These are phyloP conservation scores for Drosophila meridiana DNA, from an alignment of 2,888 invertebrate genomes.

Conservation along the genomic window DNA sequence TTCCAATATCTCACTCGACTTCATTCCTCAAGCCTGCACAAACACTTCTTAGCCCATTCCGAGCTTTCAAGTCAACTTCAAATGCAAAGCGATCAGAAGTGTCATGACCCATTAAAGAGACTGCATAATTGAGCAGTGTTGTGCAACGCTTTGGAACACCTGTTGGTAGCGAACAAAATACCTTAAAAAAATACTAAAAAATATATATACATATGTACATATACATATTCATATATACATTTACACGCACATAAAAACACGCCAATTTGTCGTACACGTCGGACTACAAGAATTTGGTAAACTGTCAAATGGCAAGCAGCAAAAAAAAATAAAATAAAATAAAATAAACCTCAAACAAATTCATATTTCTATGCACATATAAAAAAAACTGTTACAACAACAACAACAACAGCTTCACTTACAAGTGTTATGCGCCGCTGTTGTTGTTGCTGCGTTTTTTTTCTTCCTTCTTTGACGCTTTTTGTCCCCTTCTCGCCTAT, in stretches of 20 bases:
- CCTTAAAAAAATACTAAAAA: not conserved
- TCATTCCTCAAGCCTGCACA: not conserved
- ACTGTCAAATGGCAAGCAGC: slow-evolving; percentile 35
- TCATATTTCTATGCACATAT: slow-evolving; percentile 42
- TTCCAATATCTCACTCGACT: not conserved
- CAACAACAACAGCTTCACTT: slow-evolving; percentile 39
- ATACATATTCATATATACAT: slow-evolving; percentile 18
- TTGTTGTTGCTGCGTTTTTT: slow-evolving; percentile 1
- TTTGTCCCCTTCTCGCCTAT: slow-evolving; percentile 27
- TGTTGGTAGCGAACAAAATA: slow-evolving; percentile 26
- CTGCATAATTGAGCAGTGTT: slow-evolving; percentile 32
- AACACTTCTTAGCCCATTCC: not conserved
- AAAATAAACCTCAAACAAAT: slow-evolving; percentile 25
- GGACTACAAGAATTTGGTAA: slow-evolving; percentile 45
- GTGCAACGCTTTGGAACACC: slow-evolving; percentile 45
- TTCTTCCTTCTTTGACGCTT: slow-evolving; percentile 9
- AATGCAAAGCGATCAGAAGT: not conserved
- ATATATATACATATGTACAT: slow-evolving; percentile 26
- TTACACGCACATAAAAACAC: slow-evolving; percentile 18
- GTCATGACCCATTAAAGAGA: slow-evolving; percentile 27
- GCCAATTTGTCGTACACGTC: slow-evolving; percentile 54
- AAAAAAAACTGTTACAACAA: slow-evolving; percentile 24
- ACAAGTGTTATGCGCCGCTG: slow-evolving; percentile 48
- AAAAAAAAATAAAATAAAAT: slow-evolving; percentile 7
- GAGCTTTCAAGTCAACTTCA: slow-evolving; percentile 8